A percentile compares a stretch with the other conserved stretches of the same genome.
Evolutionary conservation across 1,140 invertebrate species (phyloP).

Genomic region (Monochamus saltuarius): DNA sequence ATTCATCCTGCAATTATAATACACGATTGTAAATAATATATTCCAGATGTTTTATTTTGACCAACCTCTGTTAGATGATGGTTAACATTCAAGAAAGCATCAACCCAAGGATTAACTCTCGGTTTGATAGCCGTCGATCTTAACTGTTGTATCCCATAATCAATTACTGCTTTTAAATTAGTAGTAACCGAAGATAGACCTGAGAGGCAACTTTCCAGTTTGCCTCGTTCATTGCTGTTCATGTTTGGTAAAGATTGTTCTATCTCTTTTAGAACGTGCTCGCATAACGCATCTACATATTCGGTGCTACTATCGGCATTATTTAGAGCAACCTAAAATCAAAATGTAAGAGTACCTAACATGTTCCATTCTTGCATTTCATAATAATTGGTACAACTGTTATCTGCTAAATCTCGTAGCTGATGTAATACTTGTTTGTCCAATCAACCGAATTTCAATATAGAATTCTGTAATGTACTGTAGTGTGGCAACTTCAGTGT

Average conservation of each 20-base stretch:
- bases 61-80: slow-evolving; percentile 80
- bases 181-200: slow-evolving; percentile 74
- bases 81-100: slow-evolving; percentile 75
- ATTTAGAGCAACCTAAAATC: slow-evolving; percentile 79
- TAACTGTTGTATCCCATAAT: slow-evolving; percentile 85
- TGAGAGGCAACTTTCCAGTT: slow-evolving; percentile 74
- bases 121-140: slow-evolving; percentile 81
- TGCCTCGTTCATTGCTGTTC: slow-evolving; percentile 65
- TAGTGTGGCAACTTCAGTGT: no score
- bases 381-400: no score
- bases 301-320: slow-evolving; percentile 92
- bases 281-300: slow-evolving; percentile 80
- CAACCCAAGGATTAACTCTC: slow-evolving; percentile 82
- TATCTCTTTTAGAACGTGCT: slow-evolving; percentile 72
- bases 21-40: background rate
- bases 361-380: no score
- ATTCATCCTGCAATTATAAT: slow-evolving; percentile 68
- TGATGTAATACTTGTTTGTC: no score
- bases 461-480: no score
- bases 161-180: slow-evolving; percentile 75
- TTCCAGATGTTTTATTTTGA: background rate
- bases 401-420: no score
- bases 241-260: slow-evolving; percentile 62
- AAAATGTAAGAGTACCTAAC: background rate
- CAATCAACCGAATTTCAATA: no score